Base-by-base conservation (phyloP, 2,797 vertebrate genomes). In the Platyrinchus mystaceus region DNA sequence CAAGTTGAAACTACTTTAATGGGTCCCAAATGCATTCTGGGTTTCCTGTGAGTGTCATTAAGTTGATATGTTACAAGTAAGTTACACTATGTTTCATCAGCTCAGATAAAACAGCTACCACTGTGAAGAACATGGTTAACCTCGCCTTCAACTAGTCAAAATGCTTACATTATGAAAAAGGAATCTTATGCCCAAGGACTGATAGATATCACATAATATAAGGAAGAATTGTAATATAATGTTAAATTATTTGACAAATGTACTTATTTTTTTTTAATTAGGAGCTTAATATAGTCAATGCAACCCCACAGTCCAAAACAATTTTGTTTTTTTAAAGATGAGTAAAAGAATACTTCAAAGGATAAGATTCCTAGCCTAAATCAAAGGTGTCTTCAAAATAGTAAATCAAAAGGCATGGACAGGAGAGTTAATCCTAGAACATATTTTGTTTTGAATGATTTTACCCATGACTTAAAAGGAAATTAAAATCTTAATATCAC, bases 41-140 rank as follows among this genome's bases (percentile, higher is more conserved):
- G 83, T 92, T 90, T 96, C 93, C 73, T 59, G 36, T 52, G 37
- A 49, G 26, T 46, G 67, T 90, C 67, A 78, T 89, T 91, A 96
- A 79, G 63, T 28, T 93, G n/a, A n/a, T 55, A 14, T 5, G 21
- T 93, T 91, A 86, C 78, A 91, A 70, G 69, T 91, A 93, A 81
- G 58, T 74, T 92, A 74, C 2, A 1, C 22, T 75, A 2, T 26
- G 63, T 95, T 96, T 96, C 89, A 93, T 87, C 86, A 94, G 70
- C 21, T 89, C 78, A 70, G 50, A 76, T 64, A 68, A 75, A 83
- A 87, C 30, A 84, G 28, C 46, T 56, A n/a, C 21, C 22, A 19
- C 18, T 43, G 26, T 24, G 36, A 94, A 79, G 8, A 69, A 24
- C 12, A 47, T 37, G 18, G 71, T 55, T 55, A 52, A 76, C 18